Base-by-base conservation (phyloP, 2,113 vertebrate genomes). In the Ammodytes dubius region DNA sequence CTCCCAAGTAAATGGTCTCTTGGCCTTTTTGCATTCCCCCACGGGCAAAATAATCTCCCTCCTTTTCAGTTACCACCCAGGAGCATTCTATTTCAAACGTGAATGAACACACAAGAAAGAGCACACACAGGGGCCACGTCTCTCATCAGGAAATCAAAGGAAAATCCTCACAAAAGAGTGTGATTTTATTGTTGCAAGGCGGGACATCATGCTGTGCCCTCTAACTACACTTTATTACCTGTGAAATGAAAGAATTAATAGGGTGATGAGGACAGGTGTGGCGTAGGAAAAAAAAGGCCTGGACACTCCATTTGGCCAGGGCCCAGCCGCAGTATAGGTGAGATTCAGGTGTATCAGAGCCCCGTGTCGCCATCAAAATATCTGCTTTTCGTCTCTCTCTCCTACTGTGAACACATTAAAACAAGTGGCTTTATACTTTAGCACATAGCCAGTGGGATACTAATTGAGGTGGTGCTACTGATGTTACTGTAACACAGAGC, bases 171-270 rank as follows among this genome's bases (percentile, higher is more conserved):
- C 50, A 77, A 86, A 69, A 66, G 27, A 61, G 77, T 87, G 71
- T 58, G 45, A 3, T 65, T 66, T 93, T 85, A 93, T 87, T 91
- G 85, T 88, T 84, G 75, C 81, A 77, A 27, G 75, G 58, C 56
- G 37, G 77, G 89, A 85, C 76, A 40, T 73, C 90, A 89, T 65
- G 81, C 50, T 70, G 89, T 66, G 86, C 52, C 56, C 63, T 82
- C 82, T 82, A 91, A 92, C 82, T 88, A 91, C 87, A 93, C 77
- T 92, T 93, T 92, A 94, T 94, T 89, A 94, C 84, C 91, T 93
- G 92, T 93, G 94, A 95, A 94, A 95, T 95, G 84, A 91, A 92
- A 93, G 68, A 91, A 91, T 92, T 93, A 90, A 93, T 92, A 88
- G 88, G 87, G 88, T 91, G 90, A 45, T 76, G 63, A 87, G 89